Base-by-base conservation (phyloP, 2,797 vertebrate species). In the Ispidina lecontei region DNA sequence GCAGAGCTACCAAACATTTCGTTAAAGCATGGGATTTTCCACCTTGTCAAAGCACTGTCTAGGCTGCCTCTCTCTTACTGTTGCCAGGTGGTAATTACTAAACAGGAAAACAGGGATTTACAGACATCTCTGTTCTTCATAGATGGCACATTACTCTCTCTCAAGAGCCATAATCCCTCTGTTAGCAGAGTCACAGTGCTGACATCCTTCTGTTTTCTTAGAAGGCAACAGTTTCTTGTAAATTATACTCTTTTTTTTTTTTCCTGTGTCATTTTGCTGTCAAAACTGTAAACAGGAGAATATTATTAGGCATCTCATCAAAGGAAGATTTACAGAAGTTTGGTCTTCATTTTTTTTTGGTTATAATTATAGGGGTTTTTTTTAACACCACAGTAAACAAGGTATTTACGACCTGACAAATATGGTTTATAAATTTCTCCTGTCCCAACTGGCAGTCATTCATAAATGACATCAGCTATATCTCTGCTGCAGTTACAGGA, bases 171-270 rank as follows among this genome's bases (percentile, higher is more conserved):
- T 56, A 91, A 71, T 46, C 52, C n/a, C 51, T 76, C 41, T 73
- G 46, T 68, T 64, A 89, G 56, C 18, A 79, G 64, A 68, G 31
- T 55, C 4, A 84, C 17, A 37, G 37, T 60, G 29, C 33, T 73
- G 29, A 20, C n/a, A 85, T 89, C 75, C 28, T 91, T 91, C 65
- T 87, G 35, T 83, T 94, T 94, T 69, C 39, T 89, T 33, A 62
- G 37, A 37, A 37, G 37, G 37, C 37, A 37, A 37, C 37, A 37
- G 6, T 20, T 72, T 74, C 44, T 73, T 58, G 23, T 58, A 89
- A 89, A 74, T 91, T 86, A 93, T 77, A 14, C 28, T 16, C 4
- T 63, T 28, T 18, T 6, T 13, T 52, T 39, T 17, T 54, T 69
- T 75, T 63, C 26, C 64, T 44, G 15, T 82, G 46, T 68, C 20